Base-by-base conservation (phyloP, 2,888 invertebrate species). In the Lepeophtheirus nordmannii region DNA sequence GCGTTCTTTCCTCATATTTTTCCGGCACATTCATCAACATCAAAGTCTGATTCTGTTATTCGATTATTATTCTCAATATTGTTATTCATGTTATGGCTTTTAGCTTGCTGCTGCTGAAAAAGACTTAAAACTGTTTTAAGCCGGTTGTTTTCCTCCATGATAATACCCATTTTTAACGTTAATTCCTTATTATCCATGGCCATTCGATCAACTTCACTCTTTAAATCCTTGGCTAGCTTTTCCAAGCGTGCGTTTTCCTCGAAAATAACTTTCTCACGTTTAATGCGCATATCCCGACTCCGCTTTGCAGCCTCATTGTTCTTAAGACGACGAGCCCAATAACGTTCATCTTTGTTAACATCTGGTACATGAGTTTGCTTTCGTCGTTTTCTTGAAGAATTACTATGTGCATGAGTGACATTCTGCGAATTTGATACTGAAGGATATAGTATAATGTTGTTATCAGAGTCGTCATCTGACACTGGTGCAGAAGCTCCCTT, bases 311-410 rank as follows among this genome's bases (percentile, higher is more conserved):
- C 60, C 14, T 59, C 60, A n/a, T 59, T 59, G 60, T 59, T 59
- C 37, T 59, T 59, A 23, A 23, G 60, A 10, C 60, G 60, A 1
- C 60, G 10, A 1, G 60, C 60, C 60, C 60, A 59, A 23, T 59
- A 59, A 10, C 37, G 22, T 22, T 59, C 60, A 7, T 59, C 60
- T 38, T 59, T 59, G 11, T 30, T 59, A 23, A 30, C n/a, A 17
- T 59, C 60, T 10, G 60, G 60, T 22, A 59, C 60, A 59, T 59
- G 60, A 10, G 60, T 59, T 38, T 59, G 60, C n/a, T 59, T 59
- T 22, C 60, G 60, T 3, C 60, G 22, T 23, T 59, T 59, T 10
- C 60, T 2, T 30, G 30, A 30, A 30, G 30, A 30, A 30, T 30
- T 30, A 30, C 30, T 30, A 30, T 30, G 30, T 30, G 30, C 7